Evolutionary conservation across 2,797 vertebrate genomes (phyloP).

Genomic region (Sebastiscus tertius): DNA sequence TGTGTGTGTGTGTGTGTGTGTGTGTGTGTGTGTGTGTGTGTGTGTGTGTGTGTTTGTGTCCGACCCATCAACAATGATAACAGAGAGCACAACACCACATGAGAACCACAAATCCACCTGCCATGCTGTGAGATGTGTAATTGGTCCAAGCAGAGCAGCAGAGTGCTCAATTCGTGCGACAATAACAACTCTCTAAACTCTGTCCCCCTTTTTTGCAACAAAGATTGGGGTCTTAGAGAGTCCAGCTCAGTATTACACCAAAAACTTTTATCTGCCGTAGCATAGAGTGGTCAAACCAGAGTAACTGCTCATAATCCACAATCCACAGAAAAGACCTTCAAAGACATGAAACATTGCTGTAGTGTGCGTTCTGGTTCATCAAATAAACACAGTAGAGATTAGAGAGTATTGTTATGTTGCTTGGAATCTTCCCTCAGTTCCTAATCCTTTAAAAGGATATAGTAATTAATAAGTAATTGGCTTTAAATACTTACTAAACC

Average conservation of each 20-base stretch:
- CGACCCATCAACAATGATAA: neutral
- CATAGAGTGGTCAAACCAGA: neutral
- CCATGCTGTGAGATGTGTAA: neutral
- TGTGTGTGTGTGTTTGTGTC: too few species aligned
- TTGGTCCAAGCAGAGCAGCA: slow-evolving; percentile 10
- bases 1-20: too few species aligned
- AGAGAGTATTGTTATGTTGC: neutral
- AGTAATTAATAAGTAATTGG: neutral
- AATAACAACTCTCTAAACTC: neutral
- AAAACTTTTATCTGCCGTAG: neutral
- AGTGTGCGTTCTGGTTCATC: neutral
- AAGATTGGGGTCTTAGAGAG: neutral
- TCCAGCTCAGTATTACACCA: neutral
- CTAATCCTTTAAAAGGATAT: neutral
- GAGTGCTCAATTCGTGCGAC: neutral
- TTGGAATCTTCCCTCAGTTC: neutral
- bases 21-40: neutral
- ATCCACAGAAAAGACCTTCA: neutral
- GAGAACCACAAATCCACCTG: neutral
- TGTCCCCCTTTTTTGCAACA: neutral
- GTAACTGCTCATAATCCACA: neutral
- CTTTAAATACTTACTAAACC: neutral
- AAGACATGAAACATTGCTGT: neutral
- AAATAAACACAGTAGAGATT: neutral
- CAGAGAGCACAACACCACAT: neutral